Evolutionary conservation across 53 echinoderm and acorn worm genomes (phyloP), one percentile per base, ranked within the genome.

Genomic region (Actinopyga echinites): DNA sequence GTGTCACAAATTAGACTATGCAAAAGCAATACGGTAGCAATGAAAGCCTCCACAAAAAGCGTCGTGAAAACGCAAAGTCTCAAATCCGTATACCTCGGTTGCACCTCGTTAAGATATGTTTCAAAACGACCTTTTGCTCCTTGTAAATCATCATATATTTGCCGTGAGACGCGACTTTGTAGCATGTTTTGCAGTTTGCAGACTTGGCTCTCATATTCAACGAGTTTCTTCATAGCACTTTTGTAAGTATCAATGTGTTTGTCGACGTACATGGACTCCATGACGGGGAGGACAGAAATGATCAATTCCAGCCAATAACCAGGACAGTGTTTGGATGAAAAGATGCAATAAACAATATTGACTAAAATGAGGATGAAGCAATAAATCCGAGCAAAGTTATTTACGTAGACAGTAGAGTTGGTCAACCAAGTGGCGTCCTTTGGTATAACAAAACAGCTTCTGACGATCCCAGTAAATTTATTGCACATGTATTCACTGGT

Each of bases 381-480:
- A 21, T 40, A 83, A 10, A 67, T 23, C 44, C 89, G 56, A 17
- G 89, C 89, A 25, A 84, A 69, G 69, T 89, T 89, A 37, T 89
- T 89, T 44, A 89, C 35, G 85, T 89, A 85, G 11, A 85, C 89
- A 5, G 89, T 85, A 3, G 85, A 83, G 79, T 80, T 89, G 52
- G 89, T 75, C 33, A 89, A 80, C 89, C 89, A 89, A n/a, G 89
- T 89, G 38, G 77, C 75, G 52, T 89, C 89, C 60, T 79, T 79
- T 20, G 79, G 57, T 33, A 79, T 79, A 10, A 59, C 34, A n/a
- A 79, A 79, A 23, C 30, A 79, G 60, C n/a, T n/a, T 33, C 31
- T 33, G 8, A 79, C n/a, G 12, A 33, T 8, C 6, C 33, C 3
- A 12, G 60, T 59, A 11, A 79, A 58, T 35, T 17, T n/a, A 29